Evolutionary conservation across 2,797 vertebrate genomes (phyloP).

Genomic region (Lycodopsis pacificus): DNA sequence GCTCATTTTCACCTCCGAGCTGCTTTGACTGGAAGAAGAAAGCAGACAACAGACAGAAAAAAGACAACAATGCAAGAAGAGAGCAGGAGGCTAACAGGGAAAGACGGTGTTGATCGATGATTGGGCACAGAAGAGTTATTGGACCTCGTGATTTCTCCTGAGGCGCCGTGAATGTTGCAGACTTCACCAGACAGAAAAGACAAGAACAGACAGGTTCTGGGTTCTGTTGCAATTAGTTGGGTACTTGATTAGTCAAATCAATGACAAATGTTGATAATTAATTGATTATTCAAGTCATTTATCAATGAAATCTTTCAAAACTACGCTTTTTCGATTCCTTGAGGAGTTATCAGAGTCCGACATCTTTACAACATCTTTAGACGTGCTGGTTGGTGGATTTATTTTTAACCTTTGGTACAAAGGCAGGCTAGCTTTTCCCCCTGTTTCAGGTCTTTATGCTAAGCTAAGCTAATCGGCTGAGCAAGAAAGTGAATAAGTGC

Average conservation of each 20-base stretch:
- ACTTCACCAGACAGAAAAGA: neutral
- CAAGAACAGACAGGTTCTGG: no score
- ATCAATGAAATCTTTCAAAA: neutral
- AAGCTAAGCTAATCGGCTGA: no score
- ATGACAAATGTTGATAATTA: no score
- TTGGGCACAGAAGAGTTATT: slow-evolving; percentile 11
- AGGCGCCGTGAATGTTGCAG: neutral
- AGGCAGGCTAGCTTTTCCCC: no score
- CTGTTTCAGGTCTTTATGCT: no score
- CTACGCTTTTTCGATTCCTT: no score
- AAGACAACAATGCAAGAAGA: neutral
- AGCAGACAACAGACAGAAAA: neutral
- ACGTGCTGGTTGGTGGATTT: no score
- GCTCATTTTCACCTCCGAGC: slow-evolving; percentile 47
- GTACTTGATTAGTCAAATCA: no score
- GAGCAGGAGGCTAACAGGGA: neutral
- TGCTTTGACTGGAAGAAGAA: slow-evolving; percentile 3
- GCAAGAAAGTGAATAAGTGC: no score
- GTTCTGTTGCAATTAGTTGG: neutral
- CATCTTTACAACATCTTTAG: no score
- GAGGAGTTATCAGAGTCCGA: neutral
- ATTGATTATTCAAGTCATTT: neutral
- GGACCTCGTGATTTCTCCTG: slow-evolving; percentile 24
- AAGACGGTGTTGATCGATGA: slow-evolving; percentile 24
- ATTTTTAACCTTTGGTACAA: no score